Evolutionary conservation across 2,113 vertebrate species (phyloP).

Genomic region (Odontophorus gujanensis): DNA sequence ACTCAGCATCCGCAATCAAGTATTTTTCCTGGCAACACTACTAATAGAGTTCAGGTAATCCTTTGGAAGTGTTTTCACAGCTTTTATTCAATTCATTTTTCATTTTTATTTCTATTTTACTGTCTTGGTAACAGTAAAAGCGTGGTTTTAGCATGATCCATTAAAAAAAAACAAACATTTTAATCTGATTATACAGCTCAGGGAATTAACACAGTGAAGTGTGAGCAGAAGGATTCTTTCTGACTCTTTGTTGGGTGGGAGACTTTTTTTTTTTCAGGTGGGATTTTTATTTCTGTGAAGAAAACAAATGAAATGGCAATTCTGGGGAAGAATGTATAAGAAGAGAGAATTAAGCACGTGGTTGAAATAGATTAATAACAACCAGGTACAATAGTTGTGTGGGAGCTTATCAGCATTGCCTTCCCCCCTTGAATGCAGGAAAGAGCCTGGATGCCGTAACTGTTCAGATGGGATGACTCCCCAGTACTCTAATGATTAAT

Average conservation of each 20-base stretch:
- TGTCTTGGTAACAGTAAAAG: slow-evolving; percentile 4
- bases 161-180: neutral
- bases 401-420: neutral
- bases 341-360: neutral
- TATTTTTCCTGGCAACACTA: neutral
- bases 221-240: neutral
- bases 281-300: neutral
- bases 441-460: neutral
- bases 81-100: neutral
- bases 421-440: neutral
- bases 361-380: slow-evolving; percentile 12
- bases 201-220: neutral
- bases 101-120: neutral
- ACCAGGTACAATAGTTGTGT: neutral
- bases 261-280: neutral
- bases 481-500: neutral
- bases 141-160: neutral
- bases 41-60: slow-evolving; percentile 2
- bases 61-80: slow-evolving; percentile 1
- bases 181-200: slow-evolving; percentile 47
- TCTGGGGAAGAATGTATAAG: neutral
- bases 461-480: neutral
- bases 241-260: neutral
- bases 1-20: neutral
- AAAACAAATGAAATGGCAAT: neutral